phyloP scores from a whole-genome alignment of 1,140 invertebrate genomes.

The Coenobita brevimanus region DNA sequence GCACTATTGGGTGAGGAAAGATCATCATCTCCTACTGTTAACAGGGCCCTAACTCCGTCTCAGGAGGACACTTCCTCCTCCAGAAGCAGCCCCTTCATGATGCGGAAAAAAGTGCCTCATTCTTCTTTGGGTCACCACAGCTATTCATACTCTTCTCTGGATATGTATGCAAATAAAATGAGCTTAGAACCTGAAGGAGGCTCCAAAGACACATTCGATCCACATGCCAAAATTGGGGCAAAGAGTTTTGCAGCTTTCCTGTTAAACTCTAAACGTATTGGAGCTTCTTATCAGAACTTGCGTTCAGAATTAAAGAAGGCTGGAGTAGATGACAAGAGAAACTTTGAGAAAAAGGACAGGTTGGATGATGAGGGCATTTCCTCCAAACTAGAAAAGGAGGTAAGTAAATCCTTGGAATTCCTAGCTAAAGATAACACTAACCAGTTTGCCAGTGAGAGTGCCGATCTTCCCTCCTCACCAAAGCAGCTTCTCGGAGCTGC shows the following conservation, averaged over 20 bases:
- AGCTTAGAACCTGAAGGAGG: no score
- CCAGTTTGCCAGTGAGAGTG: not conserved
- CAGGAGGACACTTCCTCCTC: not conserved
- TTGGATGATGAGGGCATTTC: no score
- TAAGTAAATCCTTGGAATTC: conserved; percentile 2
- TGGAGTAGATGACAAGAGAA: no score
- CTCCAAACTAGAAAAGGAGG: not conserved
- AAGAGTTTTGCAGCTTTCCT: conserved; percentile 35
- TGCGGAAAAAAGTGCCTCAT: not conserved
- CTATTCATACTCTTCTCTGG: conserved; percentile 6
- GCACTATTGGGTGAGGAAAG: not conserved
- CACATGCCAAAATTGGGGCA: not conserved
- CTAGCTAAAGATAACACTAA: conserved; percentile 4
- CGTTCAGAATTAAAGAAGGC: not conserved
- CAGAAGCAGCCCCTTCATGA: not conserved
- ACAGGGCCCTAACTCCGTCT: not conserved
- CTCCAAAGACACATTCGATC: not conserved
- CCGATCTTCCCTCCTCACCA: not conserved
- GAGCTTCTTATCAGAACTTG: conserved; percentile 28
- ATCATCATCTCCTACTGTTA: conserved; percentile 7
- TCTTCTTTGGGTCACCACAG: not conserved
- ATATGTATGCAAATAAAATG: conserved; percentile 5
- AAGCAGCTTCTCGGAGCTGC: no score
- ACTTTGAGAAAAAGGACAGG: not conserved
- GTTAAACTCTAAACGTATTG: conserved; percentile 11